phyloP scores from a whole-genome alignment of 2,888 invertebrate genomes.

The Acrobasis repandana region DNA sequence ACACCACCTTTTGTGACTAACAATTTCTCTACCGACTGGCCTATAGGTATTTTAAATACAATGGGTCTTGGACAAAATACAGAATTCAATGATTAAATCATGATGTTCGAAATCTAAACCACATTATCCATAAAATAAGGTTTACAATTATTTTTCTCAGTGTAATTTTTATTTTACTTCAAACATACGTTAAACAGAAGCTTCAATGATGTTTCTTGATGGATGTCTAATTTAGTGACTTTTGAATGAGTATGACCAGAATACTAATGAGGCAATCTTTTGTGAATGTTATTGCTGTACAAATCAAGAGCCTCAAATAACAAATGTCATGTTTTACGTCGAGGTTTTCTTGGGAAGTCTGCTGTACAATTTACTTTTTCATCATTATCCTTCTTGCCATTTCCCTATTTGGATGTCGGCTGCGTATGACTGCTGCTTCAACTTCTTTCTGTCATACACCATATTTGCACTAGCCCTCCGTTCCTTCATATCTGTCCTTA shows the following conservation, averaged over 20 bases:
- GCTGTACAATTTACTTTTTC: background rate
- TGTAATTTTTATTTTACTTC: slow-evolving; percentile 7
- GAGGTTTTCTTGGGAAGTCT: background rate
- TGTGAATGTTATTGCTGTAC: slow-evolving; percentile 1
- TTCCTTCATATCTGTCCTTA: no score
- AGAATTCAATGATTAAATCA: background rate
- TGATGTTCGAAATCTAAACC: background rate
- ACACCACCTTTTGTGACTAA: no score
- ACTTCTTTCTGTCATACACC: no score
- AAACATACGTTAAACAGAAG: slow-evolving; percentile 17
- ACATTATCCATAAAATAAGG: background rate
- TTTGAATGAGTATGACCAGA: slow-evolving; percentile 24
- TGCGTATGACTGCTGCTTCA: no score
- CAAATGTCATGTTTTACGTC: background rate
- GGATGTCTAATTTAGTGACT: slow-evolving; percentile 30
- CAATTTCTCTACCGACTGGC: no score
- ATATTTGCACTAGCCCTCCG: no score
- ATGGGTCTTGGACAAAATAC: background rate
- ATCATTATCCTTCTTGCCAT: no score
- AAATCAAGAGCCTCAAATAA: background rate
- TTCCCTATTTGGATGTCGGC: no score
- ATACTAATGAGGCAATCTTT: slow-evolving; percentile 25
- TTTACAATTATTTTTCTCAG: background rate
- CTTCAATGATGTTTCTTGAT: slow-evolving; percentile 26
- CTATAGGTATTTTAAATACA: background rate